Conservation (phyloP, 2,113 vertebrate species). For the Myotis lucifugus region DNA sequence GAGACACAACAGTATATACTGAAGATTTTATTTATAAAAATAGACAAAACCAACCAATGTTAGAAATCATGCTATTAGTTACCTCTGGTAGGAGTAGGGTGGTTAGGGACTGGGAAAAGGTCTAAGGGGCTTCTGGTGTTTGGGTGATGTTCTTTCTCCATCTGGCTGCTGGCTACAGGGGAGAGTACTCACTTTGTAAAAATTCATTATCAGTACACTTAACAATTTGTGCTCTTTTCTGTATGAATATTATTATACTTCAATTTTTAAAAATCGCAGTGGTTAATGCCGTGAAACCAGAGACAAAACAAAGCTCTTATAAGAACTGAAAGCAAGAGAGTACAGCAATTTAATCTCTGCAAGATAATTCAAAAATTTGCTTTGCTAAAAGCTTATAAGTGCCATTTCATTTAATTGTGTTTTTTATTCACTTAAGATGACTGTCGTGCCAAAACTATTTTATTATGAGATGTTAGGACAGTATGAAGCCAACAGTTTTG, state of each 20-base stretch:
- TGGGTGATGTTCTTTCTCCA: neutral
- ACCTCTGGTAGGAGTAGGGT: neutral
- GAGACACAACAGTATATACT: neutral
- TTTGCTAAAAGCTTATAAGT: conserved; percentile 69
- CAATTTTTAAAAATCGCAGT: conserved; percentile 19
- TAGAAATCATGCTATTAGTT: neutral
- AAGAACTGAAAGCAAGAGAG: conserved; percentile 50
- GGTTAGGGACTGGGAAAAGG: neutral
- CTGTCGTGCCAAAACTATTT: conserved; percentile 52
- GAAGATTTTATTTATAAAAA: neutral
- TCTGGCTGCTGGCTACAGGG: neutral
- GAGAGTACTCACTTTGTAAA: neutral
- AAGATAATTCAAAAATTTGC: conserved; percentile 65
- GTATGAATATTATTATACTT: conserved; percentile 14
- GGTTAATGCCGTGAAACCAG: conserved; percentile 41
- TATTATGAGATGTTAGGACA: conserved; percentile 29
- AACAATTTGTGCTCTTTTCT: conserved; percentile 33
- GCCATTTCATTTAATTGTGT: conserved; percentile 56
- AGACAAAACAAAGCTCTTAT: conserved; percentile 32
- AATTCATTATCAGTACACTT: neutral
- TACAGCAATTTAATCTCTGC: conserved; percentile 62
- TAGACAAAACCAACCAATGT: neutral
- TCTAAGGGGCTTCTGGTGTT: neutral
- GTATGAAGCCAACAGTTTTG: conserved; percentile 48
- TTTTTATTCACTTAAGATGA: conserved; percentile 63